A percentile compares a stretch with the other conserved stretches of the same genome.
These are phyloP conservation scores for Chloropsis hardwickii DNA, from an alignment of 2,113 vertebrate genomes.

Conservation along the genomic window DNA sequence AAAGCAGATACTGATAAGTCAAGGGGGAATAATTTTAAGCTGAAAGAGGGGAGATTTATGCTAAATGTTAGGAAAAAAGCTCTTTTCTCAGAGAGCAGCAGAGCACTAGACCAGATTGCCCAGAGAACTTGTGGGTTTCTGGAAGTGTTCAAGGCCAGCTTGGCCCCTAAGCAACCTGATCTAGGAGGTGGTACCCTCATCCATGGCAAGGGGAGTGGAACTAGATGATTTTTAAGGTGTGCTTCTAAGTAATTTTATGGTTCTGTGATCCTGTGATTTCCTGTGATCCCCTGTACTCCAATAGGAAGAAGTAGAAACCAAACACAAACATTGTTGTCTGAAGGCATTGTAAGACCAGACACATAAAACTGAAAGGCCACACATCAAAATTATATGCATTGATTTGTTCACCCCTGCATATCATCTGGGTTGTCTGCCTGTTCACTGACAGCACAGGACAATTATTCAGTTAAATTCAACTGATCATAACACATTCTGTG, in stretches of 20 bases:
- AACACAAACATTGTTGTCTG: not conserved
- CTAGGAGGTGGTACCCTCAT: no score
- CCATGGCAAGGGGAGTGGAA: not conserved
- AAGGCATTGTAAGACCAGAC: not conserved
- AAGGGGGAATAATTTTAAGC: not conserved
- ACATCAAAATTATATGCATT: not conserved
- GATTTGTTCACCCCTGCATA: not conserved
- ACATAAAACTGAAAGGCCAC: not conserved
- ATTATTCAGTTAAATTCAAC: not conserved
- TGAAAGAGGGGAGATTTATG: not conserved
- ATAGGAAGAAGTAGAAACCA: not conserved
- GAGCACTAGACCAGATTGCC: not conserved
- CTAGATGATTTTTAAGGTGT: not conserved
- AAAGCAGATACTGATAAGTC: not conserved
- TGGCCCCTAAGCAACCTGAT: not conserved
- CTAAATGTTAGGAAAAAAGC: not conserved
- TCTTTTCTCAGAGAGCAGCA: not conserved
- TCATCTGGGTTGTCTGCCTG: not conserved
- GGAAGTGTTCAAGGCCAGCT: not conserved
- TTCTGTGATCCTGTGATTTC: not conserved
- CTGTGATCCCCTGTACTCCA: not conserved
- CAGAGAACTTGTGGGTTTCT: not conserved
- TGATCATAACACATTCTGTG: not conserved
- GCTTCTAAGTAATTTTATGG: not conserved
- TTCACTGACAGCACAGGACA: not conserved